These are phyloP conservation scores for Caiman crocodilus DNA, from an alignment of 2,797 vertebrate species.

Conservation along the genomic window DNA sequence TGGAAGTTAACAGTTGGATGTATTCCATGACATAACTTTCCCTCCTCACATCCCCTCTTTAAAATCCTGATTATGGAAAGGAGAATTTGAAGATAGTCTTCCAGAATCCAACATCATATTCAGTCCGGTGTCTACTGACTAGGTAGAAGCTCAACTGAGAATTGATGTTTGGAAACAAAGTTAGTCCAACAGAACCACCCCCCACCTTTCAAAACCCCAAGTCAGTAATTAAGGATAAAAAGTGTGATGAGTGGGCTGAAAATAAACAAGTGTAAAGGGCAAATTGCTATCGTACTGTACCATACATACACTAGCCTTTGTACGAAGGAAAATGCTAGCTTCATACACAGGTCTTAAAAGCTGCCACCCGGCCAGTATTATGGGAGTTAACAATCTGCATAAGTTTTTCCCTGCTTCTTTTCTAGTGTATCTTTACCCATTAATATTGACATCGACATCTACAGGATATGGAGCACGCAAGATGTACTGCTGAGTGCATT, in stretches of 20 bases:
- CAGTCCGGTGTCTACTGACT: not conserved
- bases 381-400: not conserved
- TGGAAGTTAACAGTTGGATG: not conserved
- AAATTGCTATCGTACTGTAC: not conserved
- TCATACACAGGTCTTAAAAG: not conserved
- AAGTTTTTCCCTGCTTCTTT: conserved; percentile 14
- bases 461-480: too few relatives aligned
- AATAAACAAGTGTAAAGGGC: not conserved
- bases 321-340: not conserved
- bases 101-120: not conserved
- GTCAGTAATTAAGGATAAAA: conserved; percentile 22
- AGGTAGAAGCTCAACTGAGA: not conserved
- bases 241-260: not conserved
- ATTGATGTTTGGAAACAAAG: not conserved
- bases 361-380: not conserved
- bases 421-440: not conserved
- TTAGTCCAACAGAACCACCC: not conserved
- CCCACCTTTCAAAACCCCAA: not conserved
- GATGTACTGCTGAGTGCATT: too few relatives aligned
- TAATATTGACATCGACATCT: not conserved
- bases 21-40: not conserved
- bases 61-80: not conserved
- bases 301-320: not conserved
- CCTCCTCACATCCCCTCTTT: not conserved
- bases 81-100: not conserved